A percentile compares a stretch with the other conserved stretches of the same genome.
phyloP scores from a whole-genome alignment of 2,888 invertebrate genomes.

The Thera britannica region DNA sequence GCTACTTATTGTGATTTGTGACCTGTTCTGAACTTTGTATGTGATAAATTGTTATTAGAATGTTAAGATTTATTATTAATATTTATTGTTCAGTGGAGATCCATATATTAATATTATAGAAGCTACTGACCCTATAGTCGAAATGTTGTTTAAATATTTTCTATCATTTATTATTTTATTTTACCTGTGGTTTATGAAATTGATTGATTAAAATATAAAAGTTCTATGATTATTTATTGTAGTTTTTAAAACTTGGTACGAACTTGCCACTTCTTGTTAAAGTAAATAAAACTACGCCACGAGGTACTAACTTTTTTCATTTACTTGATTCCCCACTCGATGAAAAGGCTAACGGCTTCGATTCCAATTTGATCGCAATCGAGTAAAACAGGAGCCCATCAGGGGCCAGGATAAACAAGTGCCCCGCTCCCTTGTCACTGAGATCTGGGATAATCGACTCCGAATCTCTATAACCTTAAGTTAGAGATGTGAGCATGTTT shows the following conservation, averaged over 20 bases:
- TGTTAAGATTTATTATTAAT: conserved; percentile 22
- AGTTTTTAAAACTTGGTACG: background rate
- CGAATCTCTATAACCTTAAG: conserved; percentile 33
- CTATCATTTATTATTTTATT: background rate
- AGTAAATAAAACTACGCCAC: conserved; percentile 19
- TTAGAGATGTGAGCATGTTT: conserved; percentile 24
- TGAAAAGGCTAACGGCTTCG: conserved; percentile 38
- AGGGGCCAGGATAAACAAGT: conserved; percentile 43
- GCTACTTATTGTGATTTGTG: conserved; percentile 79
- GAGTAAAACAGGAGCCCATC: conserved; percentile 38
- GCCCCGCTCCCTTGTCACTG: conserved; percentile 44
- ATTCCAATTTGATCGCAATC: conserved; percentile 44
- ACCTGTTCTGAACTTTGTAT: conserved; percentile 61
- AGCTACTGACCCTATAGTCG: background rate
- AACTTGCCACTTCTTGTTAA: background rate
- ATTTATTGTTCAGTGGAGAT: conserved; percentile 19
- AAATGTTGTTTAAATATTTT: background rate
- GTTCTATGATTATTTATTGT: background rate
- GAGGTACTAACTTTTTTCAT: conserved; percentile 24
- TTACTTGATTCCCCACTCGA: conserved; percentile 29
- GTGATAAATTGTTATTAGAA: conserved; percentile 28
- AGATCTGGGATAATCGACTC: conserved; percentile 38
- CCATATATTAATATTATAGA: background rate
- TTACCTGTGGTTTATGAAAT: background rate
- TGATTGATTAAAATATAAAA: too few species aligned